Evolutionary conservation across 2,888 invertebrate species (phyloP).

Genomic region (Empis stercorea): DNA sequence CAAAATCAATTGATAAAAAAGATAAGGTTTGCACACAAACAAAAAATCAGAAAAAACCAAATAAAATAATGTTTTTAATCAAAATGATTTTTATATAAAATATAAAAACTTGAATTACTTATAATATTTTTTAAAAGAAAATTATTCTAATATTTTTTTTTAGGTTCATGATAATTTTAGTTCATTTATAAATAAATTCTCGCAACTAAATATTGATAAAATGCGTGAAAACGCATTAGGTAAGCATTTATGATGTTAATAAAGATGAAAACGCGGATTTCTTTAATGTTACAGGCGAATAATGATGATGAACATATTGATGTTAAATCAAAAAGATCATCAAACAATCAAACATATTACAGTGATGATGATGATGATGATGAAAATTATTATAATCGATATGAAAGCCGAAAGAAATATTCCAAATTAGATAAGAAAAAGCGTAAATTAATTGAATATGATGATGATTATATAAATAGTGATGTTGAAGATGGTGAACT

Average conservation of each 20-base stretch:
- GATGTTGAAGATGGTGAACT: conserved; percentile 25
- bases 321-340: no score
- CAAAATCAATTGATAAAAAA: conserved; percentile 21
- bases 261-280: conserved; percentile 38
- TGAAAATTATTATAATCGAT: conserved; percentile 39
- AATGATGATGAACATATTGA: conserved; percentile 12
- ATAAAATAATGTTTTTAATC: no score
- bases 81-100: no score
- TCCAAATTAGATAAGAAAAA: not conserved
- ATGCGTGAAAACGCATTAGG: conserved; percentile 41
- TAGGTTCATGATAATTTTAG: conserved; percentile 25
- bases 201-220: conserved; percentile 37
- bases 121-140: no score
- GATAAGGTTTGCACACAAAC: conserved; percentile 19
- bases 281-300: conserved; percentile 30
- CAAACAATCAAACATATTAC: not conserved
- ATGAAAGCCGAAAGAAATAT: conserved; percentile 38
- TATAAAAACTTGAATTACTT: no score
- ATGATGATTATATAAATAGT: not conserved
- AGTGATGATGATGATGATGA: conserved; percentile 14
- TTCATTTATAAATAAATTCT: conserved; percentile 33
- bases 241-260: conserved; percentile 35
- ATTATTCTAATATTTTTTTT: not conserved
- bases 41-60: not conserved
- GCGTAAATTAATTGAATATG: not conserved